Evolutionary conservation across 2,888 invertebrate genomes (phyloP), one percentile per base, ranked within the genome.

Genomic region (Hyposoter didymator): DNA sequence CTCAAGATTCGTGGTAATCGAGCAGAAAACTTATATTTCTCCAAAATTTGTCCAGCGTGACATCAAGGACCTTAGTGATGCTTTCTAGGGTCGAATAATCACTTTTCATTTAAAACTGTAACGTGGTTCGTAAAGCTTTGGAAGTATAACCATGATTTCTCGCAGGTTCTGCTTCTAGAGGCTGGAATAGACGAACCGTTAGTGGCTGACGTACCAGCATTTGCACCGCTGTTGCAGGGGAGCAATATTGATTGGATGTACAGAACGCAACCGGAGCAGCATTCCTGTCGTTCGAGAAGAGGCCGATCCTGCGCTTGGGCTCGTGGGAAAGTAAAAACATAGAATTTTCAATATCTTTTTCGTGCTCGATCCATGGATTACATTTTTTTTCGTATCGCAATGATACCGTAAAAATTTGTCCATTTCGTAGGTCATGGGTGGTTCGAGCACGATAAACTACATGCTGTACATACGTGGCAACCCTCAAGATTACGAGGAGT

Each of bases 151-250:
- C 0, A 28, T 14, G 28, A 12, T n/a, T 32, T 14, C 17, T 17
- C 5, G 6, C 32, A 96, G 96, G 94, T 96, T 12, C 93, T 96
- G 0, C 94, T 96, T 0, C 91, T 96, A 74, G 96, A 96, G 94
- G 96, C 96, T 0, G 96, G 96, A 0, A 95, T 95, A 5, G 96
- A 96, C 90, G 96, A 96, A 91, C 96, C 96, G 0, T 95, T 96
- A 52, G 95, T 96, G 0, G 95, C 96, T 0, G 96, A 95, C 62
- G 95, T 96, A 0, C 97, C 97, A 7, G 95, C 96, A 0, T 95
- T 97, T 17, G 95, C 96, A 0, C 95, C 96, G 10, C 94, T 93
- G 88, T 75, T 92, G 22, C 86, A 88, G 35, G 90, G 84, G 1
- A 92, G 91, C 62, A 91, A 95, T 89, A 95, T 97, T 45, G 97